Base-by-base conservation (phyloP, 2,888 invertebrate species). In the Hoplodrina ambigua region DNA sequence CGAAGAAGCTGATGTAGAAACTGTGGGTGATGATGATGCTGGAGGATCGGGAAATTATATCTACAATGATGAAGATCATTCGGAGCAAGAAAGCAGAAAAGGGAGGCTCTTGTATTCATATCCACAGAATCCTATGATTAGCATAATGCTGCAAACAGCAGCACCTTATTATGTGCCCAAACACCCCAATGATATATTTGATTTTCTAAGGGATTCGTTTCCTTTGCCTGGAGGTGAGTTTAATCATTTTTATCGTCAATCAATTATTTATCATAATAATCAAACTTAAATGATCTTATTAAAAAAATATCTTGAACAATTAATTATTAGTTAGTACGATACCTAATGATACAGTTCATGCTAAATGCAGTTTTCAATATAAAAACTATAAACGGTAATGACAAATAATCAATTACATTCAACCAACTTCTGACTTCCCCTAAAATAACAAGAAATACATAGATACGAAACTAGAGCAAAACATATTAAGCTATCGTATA, bases 191-290 rank as follows among this genome's bases (percentile, higher is more conserved):
- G 91, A 93, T 64, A 76, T 91, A 17, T 94, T 94, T 76, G 90
- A 90, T 66, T 91, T 94, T 62, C 75, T 94, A 15, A 85, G 91
- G 75, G 94, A 95, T 74, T 85, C 89, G 0, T 94, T 90, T 69
- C 89, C 91, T 44, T 83, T 94, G 58, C 94, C 94, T 13, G 87
- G 80, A 77, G 93, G 94, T 94, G 74, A 92, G 92, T 86, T 15
- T 53, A 67, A n/a, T 46, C 0, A 8, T 37, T 1, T 37, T 37
- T 8, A 37, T 37, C 37, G 8, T 37, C 37, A 37, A 37, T 37
- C 1, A 37, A 37, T 37, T 37, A 37, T 37, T 8, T 37, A 8
- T 37, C 37, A 37, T 8, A 37, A 37, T 37, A 8, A 37, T 46
- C 1, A 15, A 33, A 33, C 17, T 13, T 4, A 5, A 33, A 37